Conservation (phyloP, 2,888 invertebrate genomes). For the Agrotis clavis region DNA sequence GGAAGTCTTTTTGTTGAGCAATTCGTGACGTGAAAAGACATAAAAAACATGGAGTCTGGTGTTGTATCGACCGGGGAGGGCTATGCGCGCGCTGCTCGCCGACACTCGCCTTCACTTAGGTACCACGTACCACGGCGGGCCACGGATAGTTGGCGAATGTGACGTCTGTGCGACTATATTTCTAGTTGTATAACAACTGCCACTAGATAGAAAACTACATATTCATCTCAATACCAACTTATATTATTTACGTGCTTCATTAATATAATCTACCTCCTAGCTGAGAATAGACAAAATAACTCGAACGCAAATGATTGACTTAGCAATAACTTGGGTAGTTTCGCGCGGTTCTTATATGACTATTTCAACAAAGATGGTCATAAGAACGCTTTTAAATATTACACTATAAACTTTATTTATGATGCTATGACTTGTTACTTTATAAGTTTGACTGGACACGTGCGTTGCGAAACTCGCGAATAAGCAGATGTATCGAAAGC, state of each 20-base stretch:
- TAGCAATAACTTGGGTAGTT: constrained; percentile 21
- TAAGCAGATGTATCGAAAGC: constrained; percentile 78
- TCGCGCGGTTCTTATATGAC: constrained; percentile 10
- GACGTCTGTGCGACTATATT: constrained; percentile 64
- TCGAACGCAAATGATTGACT: constrained; percentile 12
- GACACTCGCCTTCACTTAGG: constrained; percentile 64
- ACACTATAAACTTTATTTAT: constrained; percentile 36
- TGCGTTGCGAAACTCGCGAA: constrained; percentile 69
- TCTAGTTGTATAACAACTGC: constrained; percentile 53
- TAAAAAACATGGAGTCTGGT: constrained; percentile 90
- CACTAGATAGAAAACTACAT: constrained; percentile 48
- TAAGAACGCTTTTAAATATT: neutral
- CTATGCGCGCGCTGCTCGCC: constrained; percentile 84
- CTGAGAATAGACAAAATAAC: constrained; percentile 7
- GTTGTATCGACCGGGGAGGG: constrained; percentile 87
- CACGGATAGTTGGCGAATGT: constrained; percentile 63
- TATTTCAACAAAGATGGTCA: neutral
- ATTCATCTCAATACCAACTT: constrained; percentile 32
- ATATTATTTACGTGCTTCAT: constrained; percentile 30
- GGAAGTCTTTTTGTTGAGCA: constrained; percentile 84
- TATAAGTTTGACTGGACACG: constrained; percentile 66
- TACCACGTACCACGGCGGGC: constrained; percentile 47
- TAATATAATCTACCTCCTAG: constrained; percentile 13
- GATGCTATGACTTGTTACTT: constrained; percentile 43
- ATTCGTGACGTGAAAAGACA: constrained; percentile 87